Percentiles rank a stretch among this genome's conserved stretches.
These are phyloP conservation scores for Myripristis murdjan DNA, from an alignment of 2,797 vertebrate species.

Conservation along the genomic window DNA sequence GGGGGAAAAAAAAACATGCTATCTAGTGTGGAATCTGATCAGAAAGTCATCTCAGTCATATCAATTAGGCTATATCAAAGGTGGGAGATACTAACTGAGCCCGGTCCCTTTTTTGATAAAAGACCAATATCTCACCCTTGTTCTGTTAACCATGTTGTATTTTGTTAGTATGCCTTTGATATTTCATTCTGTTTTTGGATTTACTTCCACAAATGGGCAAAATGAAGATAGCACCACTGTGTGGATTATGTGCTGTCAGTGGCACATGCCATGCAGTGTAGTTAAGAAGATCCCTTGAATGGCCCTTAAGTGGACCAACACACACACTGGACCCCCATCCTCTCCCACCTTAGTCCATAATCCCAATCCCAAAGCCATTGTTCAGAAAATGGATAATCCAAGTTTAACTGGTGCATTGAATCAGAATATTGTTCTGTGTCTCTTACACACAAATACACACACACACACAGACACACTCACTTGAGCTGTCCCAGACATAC, in stretches of 20 bases:
- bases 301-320: slow-evolving; percentile 34
- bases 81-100: no score
- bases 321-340: no score
- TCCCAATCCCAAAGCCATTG: slow-evolving; percentile 62
- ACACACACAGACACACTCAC: no score
- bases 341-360: slow-evolving; percentile 41
- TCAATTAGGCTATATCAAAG: no score
- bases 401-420: slow-evolving; percentile 47
- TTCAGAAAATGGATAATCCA: slow-evolving; percentile 61
- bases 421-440: no score
- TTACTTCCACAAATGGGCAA: neutral
- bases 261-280: slow-evolving; percentile 44
- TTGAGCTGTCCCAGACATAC: no score
- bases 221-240: neutral
- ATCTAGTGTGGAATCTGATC: no score
- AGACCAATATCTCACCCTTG: no score
- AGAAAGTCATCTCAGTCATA: no score
- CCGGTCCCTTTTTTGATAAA: no score
- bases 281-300: slow-evolving; percentile 52
- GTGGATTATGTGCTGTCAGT: slow-evolving; percentile 46
- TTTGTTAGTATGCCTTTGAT: neutral
- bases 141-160: neutral
- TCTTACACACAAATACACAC: slow-evolving; percentile 8
- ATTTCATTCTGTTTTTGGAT: neutral
- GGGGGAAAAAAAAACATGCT: no score